These are phyloP conservation scores for Solen grandis DNA, from an alignment of 1,140 invertebrate genomes.

Conservation along the genomic window DNA sequence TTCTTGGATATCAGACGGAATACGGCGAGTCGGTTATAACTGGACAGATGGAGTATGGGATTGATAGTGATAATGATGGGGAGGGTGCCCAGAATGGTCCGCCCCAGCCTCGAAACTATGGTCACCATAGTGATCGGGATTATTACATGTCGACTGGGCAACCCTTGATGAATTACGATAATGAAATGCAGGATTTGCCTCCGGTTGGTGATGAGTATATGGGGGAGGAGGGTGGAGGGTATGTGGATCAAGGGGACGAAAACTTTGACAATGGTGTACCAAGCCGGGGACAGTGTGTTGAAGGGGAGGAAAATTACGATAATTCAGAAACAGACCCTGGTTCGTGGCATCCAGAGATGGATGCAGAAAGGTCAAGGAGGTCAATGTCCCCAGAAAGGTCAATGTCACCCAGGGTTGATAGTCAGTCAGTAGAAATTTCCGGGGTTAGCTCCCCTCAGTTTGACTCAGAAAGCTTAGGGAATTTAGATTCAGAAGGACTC, in stretches of 20 bases:
- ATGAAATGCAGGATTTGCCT: constrained; percentile 16
- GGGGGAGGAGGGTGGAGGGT: constrained; percentile 37
- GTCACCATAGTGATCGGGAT: neutral
- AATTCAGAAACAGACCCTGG: constrained; percentile 24
- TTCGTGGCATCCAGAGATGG: constrained; percentile 44
- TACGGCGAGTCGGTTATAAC: constrained; percentile 39
- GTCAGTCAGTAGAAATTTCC: neutral
- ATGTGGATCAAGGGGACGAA: neutral
- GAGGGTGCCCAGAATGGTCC: neutral
- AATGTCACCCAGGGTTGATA: constrained; percentile 22
- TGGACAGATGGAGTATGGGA: constrained; percentile 32
- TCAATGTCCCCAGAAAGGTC: constrained; percentile 49
- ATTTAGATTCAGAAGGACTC: constrained; percentile 15
- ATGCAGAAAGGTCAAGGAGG: constrained; percentile 41
- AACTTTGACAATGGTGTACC: neutral
- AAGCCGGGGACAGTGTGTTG: neutral
- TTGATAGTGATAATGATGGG: constrained; percentile 29
- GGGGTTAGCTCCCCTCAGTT: neutral
- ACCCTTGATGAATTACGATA: neutral
- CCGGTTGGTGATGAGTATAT: neutral
- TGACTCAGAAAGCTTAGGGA: constrained; percentile 5
- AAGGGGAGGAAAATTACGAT: constrained; percentile 1
- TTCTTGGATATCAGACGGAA: constrained; percentile 50
- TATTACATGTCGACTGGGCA: constrained; percentile 1
- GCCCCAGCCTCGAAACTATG: neutral